Evolutionary conservation across 2,113 vertebrate genomes (phyloP), one percentile per base, ranked within the genome.

Genomic region (Amblyornis subalaris): DNA sequence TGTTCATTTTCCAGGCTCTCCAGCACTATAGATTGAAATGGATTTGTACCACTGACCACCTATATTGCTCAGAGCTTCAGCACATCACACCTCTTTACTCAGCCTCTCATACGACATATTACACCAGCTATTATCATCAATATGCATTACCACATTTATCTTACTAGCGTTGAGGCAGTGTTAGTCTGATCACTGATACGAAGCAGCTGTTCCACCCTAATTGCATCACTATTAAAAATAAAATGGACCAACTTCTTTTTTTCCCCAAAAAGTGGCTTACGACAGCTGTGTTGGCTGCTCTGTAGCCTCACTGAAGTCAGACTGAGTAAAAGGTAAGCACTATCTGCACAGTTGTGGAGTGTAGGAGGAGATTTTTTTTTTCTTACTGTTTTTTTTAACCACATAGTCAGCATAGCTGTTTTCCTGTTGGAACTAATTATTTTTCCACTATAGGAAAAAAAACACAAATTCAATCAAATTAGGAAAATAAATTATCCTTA

Each of bases 401-500:
- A 76, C 40, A 71, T 20, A 40, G 54, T 54, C 2, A 35, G 16
- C 20, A 78, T 28, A 78, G 66, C 9, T 55, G 15, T 60, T 91
- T 75, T 65, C 19, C 23, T 80, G 26, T 77, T 70, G 16, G 26
- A 86, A 77, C 26, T 70, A 53, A 66, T 85, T 61, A 44, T 69
- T 91, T 85, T 85, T 65, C 38, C n/a, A 85, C 20, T 53, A 26
- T 8, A 50, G 17, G 12, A 75, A 73, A 72, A 85, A 48, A 57
- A 7, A 12, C 4, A 36, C 7, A 48, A 93, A 79, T 54, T 54
- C 20, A 85, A 58, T 75, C n/a, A 85, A 82, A 93, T 76, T 76
- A 89, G 21, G 23, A 93, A 94, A 90, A 95, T 38, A 73, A 94
- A 74, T 53, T 71, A 83, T 33, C 29, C 12, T 85, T 92, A 64